Evolutionary conservation across 2,888 invertebrate genomes (phyloP).

Genomic region (Tortrix viridana): DNA sequence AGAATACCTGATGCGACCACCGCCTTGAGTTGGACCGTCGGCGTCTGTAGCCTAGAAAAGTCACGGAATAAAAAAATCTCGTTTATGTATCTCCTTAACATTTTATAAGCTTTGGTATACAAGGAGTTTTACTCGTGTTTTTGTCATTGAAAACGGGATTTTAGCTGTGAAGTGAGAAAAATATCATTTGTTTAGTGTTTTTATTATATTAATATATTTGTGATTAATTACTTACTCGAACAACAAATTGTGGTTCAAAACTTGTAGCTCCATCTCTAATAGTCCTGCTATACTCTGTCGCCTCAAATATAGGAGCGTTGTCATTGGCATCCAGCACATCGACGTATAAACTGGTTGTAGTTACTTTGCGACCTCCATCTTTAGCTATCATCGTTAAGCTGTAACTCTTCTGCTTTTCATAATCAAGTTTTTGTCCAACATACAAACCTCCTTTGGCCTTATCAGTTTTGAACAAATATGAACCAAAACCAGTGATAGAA

Average conservation of each 20-base stretch:
- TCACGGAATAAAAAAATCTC: background rate
- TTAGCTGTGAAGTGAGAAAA: no score
- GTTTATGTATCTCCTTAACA: no score
- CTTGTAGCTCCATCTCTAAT: constrained; percentile 90
- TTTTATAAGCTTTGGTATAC: background rate
- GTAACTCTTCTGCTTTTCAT: constrained; percentile 91
- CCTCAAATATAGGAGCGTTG: constrained; percentile 89
- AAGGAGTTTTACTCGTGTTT: background rate
- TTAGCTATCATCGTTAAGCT: constrained; percentile 91
- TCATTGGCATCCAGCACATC: constrained; percentile 91
- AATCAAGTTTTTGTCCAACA: constrained; percentile 87
- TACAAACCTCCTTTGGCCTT: constrained; percentile 86
- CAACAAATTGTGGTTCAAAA: constrained; percentile 91
- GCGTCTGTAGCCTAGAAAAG: constrained; percentile 87
- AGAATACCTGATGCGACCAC: constrained; percentile 87
- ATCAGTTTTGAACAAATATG: constrained; percentile 90
- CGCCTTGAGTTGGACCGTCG: constrained; percentile 90
- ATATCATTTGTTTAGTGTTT: no score
- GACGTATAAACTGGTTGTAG: constrained; percentile 88
- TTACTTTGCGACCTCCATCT: constrained; percentile 91
- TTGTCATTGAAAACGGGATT: no score
- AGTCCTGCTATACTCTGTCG: constrained; percentile 88
- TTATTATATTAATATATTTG: no score
- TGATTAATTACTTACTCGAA: constrained; percentile 78
- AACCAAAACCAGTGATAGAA: constrained; percentile 90